Evolutionary conservation across 2,797 vertebrate genomes (phyloP).

Genomic region (Parauchenoglanis ngamensis): DNA sequence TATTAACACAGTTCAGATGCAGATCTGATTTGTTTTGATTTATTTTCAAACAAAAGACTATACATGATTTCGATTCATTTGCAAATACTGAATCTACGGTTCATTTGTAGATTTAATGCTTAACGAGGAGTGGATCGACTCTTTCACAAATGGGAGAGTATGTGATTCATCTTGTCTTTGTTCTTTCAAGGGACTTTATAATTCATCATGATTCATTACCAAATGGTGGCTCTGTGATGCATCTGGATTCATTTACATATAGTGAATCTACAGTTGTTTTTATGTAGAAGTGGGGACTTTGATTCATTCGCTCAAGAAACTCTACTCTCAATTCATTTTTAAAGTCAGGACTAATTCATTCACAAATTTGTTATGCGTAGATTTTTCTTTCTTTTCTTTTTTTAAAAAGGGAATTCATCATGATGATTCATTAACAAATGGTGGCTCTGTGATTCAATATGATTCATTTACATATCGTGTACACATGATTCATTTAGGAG

Average conservation of each 20-base stretch:
- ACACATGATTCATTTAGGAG: not conserved
- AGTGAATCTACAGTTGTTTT: not conserved
- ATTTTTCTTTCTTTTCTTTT: too few relatives aligned
- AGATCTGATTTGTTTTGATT: not conserved
- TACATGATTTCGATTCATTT: not conserved
- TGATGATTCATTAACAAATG: not conserved
- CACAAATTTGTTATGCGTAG: not conserved
- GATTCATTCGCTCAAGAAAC: not conserved
- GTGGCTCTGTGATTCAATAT: not conserved
- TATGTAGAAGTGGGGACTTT: not conserved
- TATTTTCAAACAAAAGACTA: not conserved
- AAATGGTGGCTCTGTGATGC: not conserved
- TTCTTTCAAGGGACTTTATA: not conserved
- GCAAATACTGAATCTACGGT: not conserved
- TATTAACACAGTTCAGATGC: not conserved
- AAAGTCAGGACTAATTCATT: not conserved
- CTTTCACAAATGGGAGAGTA: not conserved
- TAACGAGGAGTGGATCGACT: not conserved
- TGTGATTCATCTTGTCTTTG: not conserved
- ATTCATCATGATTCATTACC: conserved; percentile 2
- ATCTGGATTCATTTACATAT: not conserved
- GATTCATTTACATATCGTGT: not conserved
- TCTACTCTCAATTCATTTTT: not conserved
- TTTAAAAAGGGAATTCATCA: not conserved
- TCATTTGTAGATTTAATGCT: not conserved